Evolutionary conservation across 2,888 invertebrate species (phyloP).

Genomic region (Dusona sp.): DNA sequence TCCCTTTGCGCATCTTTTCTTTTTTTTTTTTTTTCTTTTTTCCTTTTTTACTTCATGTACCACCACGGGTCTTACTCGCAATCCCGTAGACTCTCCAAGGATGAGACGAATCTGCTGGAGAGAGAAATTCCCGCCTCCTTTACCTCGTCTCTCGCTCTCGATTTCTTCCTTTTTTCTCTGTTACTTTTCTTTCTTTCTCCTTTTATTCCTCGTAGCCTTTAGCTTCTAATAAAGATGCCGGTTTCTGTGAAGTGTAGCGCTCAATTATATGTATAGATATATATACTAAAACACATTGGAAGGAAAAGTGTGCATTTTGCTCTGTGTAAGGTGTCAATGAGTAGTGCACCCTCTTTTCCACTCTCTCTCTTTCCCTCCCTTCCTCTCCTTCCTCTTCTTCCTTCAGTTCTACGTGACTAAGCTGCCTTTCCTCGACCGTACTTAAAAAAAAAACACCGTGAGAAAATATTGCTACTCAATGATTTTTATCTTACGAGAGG

Average conservation of each 20-base stretch:
- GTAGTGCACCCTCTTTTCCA: slow-evolving; percentile 41
- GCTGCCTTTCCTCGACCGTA: slow-evolving; percentile 57
- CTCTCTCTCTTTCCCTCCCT: slow-evolving; percentile 20
- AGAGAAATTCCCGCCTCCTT: slow-evolving; percentile 28
- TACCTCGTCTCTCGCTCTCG: slow-evolving; percentile 40
- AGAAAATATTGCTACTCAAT: slow-evolving; percentile 69
- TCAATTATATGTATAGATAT: slow-evolving; percentile 1
- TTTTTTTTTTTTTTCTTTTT: background rate
- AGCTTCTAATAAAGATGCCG: slow-evolving; percentile 62
- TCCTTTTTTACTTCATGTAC: background rate
- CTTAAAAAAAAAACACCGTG: slow-evolving; percentile 68
- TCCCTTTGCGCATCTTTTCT: background rate
- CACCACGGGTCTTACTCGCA: slow-evolving; percentile 30
- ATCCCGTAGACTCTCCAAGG: slow-evolving; percentile 44
- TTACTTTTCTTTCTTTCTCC: background rate
- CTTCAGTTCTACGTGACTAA: slow-evolving; percentile 68
- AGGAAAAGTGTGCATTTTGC: slow-evolving; percentile 5
- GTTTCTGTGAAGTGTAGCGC: slow-evolving; percentile 40
- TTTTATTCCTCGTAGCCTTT: slow-evolving; percentile 23
- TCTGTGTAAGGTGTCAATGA: slow-evolving; percentile 9
- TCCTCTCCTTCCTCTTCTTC: slow-evolving; percentile 28
- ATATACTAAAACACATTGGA: background rate
- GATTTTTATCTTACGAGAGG: slow-evolving; percentile 60
- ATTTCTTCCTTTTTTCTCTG: background rate
- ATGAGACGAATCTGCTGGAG: slow-evolving; percentile 25